Evolutionary conservation across 2,888 invertebrate species (phyloP).

Genomic region (Cheilosia pagana): DNA sequence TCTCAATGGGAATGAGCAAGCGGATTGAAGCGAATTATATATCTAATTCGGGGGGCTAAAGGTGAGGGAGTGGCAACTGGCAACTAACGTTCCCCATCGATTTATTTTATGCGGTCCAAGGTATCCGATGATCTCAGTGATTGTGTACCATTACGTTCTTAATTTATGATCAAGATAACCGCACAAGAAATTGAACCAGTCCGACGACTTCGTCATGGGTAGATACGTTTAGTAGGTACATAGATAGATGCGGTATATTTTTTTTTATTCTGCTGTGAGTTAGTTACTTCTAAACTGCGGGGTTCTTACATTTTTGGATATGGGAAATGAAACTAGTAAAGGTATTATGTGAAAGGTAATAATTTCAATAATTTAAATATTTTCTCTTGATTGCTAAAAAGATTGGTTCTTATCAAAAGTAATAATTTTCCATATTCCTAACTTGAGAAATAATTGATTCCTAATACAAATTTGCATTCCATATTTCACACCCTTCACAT

Average conservation of each 20-base stretch:
- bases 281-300: constrained; percentile 1
- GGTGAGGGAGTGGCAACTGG: constrained; percentile 25
- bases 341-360: no score
- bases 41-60: constrained; percentile 45
- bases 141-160: constrained; percentile 50
- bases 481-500: no score
- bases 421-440: no score
- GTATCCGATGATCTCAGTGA: constrained; percentile 47
- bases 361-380: no score
- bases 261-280: constrained; percentile 17
- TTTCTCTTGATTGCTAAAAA: no score
- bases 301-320: not conserved
- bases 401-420: no score
- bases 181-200: constrained; percentile 64
- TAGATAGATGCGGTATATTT: constrained; percentile 15
- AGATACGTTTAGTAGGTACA: not conserved
- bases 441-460: no score
- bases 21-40: constrained; percentile 43
- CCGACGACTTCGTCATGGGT: constrained; percentile 37
- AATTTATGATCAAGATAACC: constrained; percentile 66
- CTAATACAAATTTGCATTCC: no score
- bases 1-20: constrained; percentile 1
- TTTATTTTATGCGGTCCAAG: constrained; percentile 63
- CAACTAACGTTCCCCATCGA: constrained; percentile 40
- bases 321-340: not conserved